Conservation (phyloP, 1,140 invertebrate species). For the Drosophila littoralis region DNA sequence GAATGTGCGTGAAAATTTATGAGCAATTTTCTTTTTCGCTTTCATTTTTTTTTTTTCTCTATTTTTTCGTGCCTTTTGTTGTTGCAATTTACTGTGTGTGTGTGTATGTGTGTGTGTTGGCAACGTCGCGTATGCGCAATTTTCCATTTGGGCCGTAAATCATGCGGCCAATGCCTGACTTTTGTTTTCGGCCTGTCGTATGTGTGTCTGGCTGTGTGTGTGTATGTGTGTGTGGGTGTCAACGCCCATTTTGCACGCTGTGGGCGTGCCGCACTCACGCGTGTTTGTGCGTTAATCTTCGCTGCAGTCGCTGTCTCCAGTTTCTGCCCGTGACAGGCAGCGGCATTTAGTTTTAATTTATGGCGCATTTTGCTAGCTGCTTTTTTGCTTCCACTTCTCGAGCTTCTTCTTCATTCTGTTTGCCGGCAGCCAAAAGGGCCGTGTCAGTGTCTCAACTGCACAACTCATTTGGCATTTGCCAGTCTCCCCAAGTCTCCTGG, state of each 20-base stretch:
- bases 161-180: conserved; percentile 76
- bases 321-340: conserved; percentile 70
- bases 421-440: conserved; percentile 22
- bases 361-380: conserved; percentile 68
- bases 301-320: conserved; percentile 68
- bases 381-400: conserved; percentile 1
- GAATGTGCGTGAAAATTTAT: conserved; percentile 49
- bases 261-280: conserved; percentile 50
- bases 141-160: conserved; percentile 73
- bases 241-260: conserved; percentile 50
- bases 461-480: conserved; percentile 48
- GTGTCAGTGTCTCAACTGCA: conserved; percentile 49
- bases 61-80: conserved; percentile 4
- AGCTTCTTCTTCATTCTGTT: conserved; percentile 3
- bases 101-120: too few species aligned
- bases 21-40: conserved; percentile 25
- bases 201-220: conserved; percentile 4
- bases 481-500: background rate
- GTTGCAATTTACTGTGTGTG: too few species aligned
- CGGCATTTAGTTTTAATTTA: conserved; percentile 83
- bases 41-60: conserved; percentile 1
- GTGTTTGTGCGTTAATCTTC: conserved; percentile 68
- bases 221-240: conserved; percentile 46
- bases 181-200: conserved; percentile 60
- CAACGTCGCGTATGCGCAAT: conserved; percentile 75